Conservation (phyloP, 2,113 vertebrate species). For the Cardinalis cardinalis region DNA sequence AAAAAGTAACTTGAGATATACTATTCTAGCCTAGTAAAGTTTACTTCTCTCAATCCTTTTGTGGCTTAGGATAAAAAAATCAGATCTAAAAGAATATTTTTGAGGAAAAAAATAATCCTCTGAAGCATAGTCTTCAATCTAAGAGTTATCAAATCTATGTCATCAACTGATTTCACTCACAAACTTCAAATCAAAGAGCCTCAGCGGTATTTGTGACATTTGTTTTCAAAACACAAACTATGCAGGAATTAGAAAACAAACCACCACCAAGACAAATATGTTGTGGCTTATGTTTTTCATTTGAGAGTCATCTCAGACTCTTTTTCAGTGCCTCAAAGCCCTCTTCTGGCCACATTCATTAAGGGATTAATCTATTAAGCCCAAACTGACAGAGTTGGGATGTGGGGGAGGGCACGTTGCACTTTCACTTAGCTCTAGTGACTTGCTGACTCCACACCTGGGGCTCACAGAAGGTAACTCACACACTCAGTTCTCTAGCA, state of each 20-base stretch:
- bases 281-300: neutral
- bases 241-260: neutral
- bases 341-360: constrained; percentile 3
- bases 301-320: neutral
- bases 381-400: neutral
- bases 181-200: neutral
- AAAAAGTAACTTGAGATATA: neutral
- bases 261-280: neutral
- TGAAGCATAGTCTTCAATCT: neutral
- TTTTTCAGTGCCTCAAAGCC: constrained; percentile 7
- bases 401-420: neutral
- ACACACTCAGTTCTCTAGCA: neutral
- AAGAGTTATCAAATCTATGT: neutral
- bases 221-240: neutral
- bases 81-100: neutral
- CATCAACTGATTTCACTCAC: neutral
- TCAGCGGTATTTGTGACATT: neutral
- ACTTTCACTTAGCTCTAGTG: neutral
- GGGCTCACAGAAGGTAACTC: neutral
- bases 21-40: neutral
- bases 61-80: neutral
- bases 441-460: neutral
- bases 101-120: neutral
- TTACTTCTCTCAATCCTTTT: neutral
- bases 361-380: neutral